Evolutionary conservation across 2,888 invertebrate genomes (phyloP).

Genomic region (Cinara cedri): DNA sequence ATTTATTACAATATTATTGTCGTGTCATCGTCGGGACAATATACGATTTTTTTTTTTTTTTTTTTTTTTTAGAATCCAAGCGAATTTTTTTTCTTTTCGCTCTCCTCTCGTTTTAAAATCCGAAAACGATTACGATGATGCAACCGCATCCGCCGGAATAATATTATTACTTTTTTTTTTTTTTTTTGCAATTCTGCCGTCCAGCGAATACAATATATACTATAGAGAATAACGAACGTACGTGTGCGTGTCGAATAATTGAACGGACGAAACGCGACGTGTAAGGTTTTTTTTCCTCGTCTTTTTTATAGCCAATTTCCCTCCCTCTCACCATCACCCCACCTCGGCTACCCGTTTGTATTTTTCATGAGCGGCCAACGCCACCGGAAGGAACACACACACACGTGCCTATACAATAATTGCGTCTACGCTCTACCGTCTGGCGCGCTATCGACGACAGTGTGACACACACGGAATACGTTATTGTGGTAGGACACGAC

Average conservation of each 20-base stretch:
- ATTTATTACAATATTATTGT: no score
- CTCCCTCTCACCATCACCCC: no score
- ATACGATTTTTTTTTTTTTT: no score
- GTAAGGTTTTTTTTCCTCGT: not conserved
- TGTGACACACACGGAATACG: slow-evolving; percentile 12
- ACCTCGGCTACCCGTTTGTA: not conserved
- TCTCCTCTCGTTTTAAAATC: no score
- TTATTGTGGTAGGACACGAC: slow-evolving; percentile 8
- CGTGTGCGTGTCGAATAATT: not conserved
- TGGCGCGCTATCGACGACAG: not conserved
- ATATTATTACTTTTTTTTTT: not conserved
- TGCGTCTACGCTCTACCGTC: not conserved
- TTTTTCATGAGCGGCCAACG: not conserved
- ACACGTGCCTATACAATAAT: not conserved
- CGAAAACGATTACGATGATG: no score
- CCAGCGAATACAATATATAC: not conserved
- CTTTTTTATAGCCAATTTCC: not conserved
- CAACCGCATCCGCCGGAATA: no score
- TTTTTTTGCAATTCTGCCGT: not conserved
- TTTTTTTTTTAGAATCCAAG: no score
- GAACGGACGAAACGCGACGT: not conserved
- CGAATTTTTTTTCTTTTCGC: no score
- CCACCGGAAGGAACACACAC: not conserved
- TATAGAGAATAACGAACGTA: not conserved
- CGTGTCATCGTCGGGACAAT: no score